phyloP scores from a whole-genome alignment of 2,888 invertebrate species.

The Agrotis ipsilon region DNA sequence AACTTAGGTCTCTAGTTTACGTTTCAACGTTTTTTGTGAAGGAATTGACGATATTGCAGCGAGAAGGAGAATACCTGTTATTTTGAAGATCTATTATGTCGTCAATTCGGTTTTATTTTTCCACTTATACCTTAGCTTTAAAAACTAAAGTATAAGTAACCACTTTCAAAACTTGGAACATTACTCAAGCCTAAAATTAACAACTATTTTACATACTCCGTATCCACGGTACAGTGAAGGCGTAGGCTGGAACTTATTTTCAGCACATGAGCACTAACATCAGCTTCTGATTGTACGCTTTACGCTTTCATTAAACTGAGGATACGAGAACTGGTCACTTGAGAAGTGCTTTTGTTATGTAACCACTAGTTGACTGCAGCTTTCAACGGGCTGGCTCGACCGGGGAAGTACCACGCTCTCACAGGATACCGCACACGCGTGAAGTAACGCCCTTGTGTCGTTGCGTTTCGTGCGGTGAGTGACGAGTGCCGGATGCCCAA shows the following conservation, averaged over 20 bases:
- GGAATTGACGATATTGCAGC: background rate
- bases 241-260: too few species aligned
- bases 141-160: too few species aligned
- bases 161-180: too few species aligned
- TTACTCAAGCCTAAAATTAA: too few species aligned
- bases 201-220: background rate
- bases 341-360: background rate
- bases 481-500: slow-evolving; percentile 9
- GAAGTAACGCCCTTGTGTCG: background rate
- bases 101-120: background rate
- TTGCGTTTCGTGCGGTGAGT: slow-evolving; percentile 36
- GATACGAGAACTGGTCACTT: background rate
- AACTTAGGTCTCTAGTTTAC: too few species aligned
- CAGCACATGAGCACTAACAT: too few species aligned
- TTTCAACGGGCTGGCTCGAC: slow-evolving; percentile 29
- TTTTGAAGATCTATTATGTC: background rate
- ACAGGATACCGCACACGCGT: slow-evolving; percentile 22
- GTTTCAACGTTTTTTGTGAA: background rate
- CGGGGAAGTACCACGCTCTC: slow-evolving; percentile 46
- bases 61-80: background rate
- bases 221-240: background rate
- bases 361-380: background rate
- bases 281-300: too few species aligned
- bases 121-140: too few species aligned
- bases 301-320: slow-evolving; percentile 1